phyloP scores from a whole-genome alignment of 2,797 vertebrate species.

The Chaunax sp. region DNA sequence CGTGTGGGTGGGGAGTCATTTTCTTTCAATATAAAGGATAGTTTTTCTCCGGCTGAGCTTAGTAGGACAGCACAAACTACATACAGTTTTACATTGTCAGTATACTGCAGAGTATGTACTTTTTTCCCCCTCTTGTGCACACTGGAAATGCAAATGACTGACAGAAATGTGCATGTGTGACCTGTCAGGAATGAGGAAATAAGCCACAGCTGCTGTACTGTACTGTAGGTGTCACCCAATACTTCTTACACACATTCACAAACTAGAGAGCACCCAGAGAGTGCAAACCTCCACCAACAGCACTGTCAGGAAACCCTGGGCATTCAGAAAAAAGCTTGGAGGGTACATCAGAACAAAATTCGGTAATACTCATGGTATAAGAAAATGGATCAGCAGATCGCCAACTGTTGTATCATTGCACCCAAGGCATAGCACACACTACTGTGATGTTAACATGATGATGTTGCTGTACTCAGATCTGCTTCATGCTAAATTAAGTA shows the following conservation, averaged over 20 bases:
- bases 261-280: neutral
- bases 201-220: neutral
- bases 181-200: constrained; percentile 4
- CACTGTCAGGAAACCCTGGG: too few relatives aligned
- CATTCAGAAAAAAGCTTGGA: too few relatives aligned
- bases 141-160: constrained; percentile 23
- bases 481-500: too few relatives aligned
- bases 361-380: too few relatives aligned
- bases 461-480: too few relatives aligned
- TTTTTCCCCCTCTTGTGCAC: neutral
- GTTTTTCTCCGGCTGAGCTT: constrained; percentile 23
- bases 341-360: too few relatives aligned
- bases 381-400: too few relatives aligned
- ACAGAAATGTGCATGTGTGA: constrained; percentile 3
- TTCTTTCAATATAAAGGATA: constrained; percentile 15
- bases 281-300: too few relatives aligned
- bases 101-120: constrained; percentile 33
- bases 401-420: too few relatives aligned
- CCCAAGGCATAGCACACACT: too few relatives aligned
- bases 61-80: constrained; percentile 24
- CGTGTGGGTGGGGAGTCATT: constrained; percentile 24
- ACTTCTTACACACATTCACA: too few relatives aligned
- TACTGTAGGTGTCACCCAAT: constrained; percentile 9
- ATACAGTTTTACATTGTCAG: constrained; percentile 41
- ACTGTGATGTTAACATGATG: too few relatives aligned